Percentiles rank a stretch among this genome's conserved stretches.
phyloP scores from a whole-genome alignment of 2,888 invertebrate genomes.

The Cryptus armator region DNA sequence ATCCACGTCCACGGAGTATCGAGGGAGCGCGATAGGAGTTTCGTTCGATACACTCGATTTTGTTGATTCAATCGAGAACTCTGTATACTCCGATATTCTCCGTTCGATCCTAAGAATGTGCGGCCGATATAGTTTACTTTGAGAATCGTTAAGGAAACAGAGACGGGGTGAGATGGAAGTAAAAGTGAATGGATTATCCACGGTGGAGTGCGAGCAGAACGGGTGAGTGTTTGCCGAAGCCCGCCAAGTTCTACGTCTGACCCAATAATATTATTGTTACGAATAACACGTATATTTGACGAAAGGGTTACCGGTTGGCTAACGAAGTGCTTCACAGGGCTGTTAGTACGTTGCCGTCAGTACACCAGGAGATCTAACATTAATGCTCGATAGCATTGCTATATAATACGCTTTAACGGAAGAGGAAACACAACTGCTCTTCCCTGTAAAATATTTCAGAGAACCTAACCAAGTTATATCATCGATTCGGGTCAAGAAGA shows the following conservation, averaged over 20 bases:
- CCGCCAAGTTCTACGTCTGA: conserved; percentile 56
- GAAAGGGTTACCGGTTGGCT: conserved; percentile 66
- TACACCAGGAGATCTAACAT: conserved; percentile 41
- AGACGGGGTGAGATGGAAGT: conserved; percentile 19
- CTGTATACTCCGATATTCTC: conserved; percentile 16
- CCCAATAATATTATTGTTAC: conserved; percentile 72
- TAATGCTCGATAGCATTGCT: conserved; percentile 43
- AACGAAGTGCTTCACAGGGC: conserved; percentile 59
- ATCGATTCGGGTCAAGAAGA: neutral
- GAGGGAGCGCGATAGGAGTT: neutral
- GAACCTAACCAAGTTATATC: neutral
- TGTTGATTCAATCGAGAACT: conserved; percentile 39
- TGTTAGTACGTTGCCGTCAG: conserved; percentile 11
- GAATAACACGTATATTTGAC: conserved; percentile 71
- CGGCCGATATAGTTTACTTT: neutral
- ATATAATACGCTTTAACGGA: neutral
- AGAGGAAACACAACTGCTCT: conserved; percentile 2
- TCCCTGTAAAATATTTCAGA: neutral
- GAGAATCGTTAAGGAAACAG: conserved; percentile 6
- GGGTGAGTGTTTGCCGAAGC: conserved; percentile 58
- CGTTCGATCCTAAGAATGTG: no score
- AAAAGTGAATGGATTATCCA: conserved; percentile 44
- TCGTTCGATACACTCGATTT: conserved; percentile 13
- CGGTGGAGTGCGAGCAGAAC: conserved; percentile 8
- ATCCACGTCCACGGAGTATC: conserved; percentile 31